These are phyloP conservation scores for Macrobrachium rosenbergii DNA, from an alignment of 1,140 invertebrate species.

Conservation along the genomic window DNA sequence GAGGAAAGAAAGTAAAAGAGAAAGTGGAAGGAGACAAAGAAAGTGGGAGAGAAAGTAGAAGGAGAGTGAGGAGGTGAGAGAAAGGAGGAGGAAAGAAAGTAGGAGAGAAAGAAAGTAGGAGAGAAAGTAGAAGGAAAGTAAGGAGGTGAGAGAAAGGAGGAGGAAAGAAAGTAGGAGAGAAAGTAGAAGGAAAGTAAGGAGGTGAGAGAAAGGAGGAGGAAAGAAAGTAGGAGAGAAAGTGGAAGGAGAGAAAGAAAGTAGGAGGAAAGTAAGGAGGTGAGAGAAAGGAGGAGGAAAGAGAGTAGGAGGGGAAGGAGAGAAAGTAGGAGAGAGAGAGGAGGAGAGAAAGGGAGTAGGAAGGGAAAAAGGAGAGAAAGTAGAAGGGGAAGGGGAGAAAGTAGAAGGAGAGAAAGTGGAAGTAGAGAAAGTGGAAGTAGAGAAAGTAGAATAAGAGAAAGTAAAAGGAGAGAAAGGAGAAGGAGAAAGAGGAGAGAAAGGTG, in stretches of 20 bases:
- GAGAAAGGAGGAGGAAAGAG: background rate
- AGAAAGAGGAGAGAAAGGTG: no score
- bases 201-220: background rate
- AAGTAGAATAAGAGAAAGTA: background rate
- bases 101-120: background rate
- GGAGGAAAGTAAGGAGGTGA: background rate
- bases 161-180: background rate
- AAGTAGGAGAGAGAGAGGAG: background rate
- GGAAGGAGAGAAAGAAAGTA: background rate
- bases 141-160: background rate
- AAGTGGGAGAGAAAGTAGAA: background rate
- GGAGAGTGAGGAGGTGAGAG: background rate
- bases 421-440: background rate
- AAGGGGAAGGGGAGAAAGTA: background rate
- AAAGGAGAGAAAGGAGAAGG: no score
- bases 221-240: background rate
- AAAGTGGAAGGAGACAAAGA: background rate
- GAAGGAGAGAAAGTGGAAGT: background rate
- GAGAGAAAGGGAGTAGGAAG: background rate
- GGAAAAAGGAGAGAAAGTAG: background rate
- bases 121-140: background rate
- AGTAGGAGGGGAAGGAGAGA: background rate
- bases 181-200: background rate
- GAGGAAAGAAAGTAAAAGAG: no score
- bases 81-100: no score